Conservation (phyloP, 2,888 invertebrate genomes). For the Leptothorax acervorum region DNA sequence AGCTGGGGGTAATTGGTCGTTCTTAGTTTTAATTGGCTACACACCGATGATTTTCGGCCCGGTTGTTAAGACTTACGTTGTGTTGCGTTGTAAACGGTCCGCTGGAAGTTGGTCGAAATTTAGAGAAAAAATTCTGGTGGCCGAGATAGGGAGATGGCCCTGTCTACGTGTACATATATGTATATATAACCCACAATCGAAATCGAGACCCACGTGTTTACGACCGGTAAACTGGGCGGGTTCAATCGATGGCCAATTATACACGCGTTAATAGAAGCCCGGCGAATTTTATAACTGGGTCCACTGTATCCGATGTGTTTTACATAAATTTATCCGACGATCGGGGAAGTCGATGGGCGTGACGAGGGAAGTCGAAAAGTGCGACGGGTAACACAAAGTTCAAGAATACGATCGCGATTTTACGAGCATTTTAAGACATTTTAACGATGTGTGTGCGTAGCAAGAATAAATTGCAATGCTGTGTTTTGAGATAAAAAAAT, state of each 20-base stretch:
- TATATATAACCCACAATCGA: slow-evolving; percentile 40
- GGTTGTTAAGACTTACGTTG: slow-evolving; percentile 83
- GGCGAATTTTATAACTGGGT: slow-evolving; percentile 59
- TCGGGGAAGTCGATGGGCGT: slow-evolving; percentile 52
- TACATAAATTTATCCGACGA: slow-evolving; percentile 55
- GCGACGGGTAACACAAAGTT: slow-evolving; percentile 46
- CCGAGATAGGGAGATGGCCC: slow-evolving; percentile 26
- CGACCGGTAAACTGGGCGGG: slow-evolving; percentile 75
- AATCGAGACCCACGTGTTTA: slow-evolving; percentile 76
- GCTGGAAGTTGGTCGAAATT: slow-evolving; percentile 77
- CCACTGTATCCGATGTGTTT: slow-evolving; percentile 48
- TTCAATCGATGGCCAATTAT: slow-evolving; percentile 77
- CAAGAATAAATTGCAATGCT: slow-evolving; percentile 22
- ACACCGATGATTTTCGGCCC: slow-evolving; percentile 76
- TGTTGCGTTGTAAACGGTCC: slow-evolving; percentile 81
- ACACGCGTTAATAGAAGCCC: slow-evolving; percentile 75
- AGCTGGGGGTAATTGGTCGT: slow-evolving; percentile 81
- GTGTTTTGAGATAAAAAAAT: not conserved
- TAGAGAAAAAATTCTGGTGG: slow-evolving; percentile 64
- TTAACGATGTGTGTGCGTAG: slow-evolving; percentile 16
- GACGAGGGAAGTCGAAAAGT: slow-evolving; percentile 36
- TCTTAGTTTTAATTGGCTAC: slow-evolving; percentile 83
- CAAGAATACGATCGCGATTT: slow-evolving; percentile 46
- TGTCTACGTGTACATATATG: not conserved
- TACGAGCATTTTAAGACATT: slow-evolving; percentile 23